Evolutionary conservation across 1,140 invertebrate genomes (phyloP), one percentile per base, ranked within the genome.

Genomic region (Drosophila arawakana): DNA sequence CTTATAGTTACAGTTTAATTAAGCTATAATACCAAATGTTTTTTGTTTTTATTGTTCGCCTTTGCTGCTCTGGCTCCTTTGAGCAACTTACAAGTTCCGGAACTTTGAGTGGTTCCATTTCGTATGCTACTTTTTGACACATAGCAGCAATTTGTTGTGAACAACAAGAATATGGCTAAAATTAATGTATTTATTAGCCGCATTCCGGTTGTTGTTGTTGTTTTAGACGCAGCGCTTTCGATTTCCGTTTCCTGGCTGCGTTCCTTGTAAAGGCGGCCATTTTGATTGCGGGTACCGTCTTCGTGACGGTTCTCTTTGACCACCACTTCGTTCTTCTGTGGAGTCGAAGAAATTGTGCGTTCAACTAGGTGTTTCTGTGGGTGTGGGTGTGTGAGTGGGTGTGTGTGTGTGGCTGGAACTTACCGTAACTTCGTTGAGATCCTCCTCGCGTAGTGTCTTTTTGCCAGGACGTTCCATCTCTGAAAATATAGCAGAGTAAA

Each of bases 381-480:
- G 35, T 8, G 9, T 25, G 49, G 55, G 21, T 13, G 54, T 11
- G 9, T 34, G 13, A 18, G 11, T 9, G n/a, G 34, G n/a, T 35
- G 44, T 65, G 13, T 39, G 13, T 39, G 30, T 49, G 10, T 49
- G 6, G 10, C 39, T 49, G 2, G 9, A n/a, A n/a, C 83, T 90
- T 77, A 91, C 90, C 90, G 90, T 79, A 1, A 91, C 81, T 66
- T 91, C 90, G 46, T 91, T 85, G 37, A 74, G 54, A 18, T 92
- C 91, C 44, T 92, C 88, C 11, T 91, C 79, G 44, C 80, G 72
- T 21, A 77, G 65, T 9, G 57, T 76, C 39, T 91, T 92, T 15
- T 85, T 92, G 37, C 84, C 84, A 5, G 91, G 90, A 4, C 90
- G 71, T 67, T 92, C 91, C 91, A 92, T 92, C 90, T 92, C 91